Conservation (phyloP, 1,140 invertebrate genomes). For the Melanaphis sacchari region DNA sequence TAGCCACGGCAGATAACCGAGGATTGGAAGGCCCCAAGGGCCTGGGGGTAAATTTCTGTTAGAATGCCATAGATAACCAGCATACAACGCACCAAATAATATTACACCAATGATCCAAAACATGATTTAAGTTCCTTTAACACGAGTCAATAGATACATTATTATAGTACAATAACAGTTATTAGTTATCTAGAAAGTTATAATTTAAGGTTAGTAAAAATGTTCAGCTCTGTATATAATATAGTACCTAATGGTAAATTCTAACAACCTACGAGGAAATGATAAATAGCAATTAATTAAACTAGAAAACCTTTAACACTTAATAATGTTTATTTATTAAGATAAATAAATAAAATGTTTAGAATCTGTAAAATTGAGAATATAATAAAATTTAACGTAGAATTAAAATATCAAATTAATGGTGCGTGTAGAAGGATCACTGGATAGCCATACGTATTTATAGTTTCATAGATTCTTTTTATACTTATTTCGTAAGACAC, state of each 20-base stretch:
- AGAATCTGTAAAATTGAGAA: neutral
- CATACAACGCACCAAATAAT: neutral
- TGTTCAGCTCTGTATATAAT: neutral
- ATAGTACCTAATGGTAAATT: no score
- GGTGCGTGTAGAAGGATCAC: neutral
- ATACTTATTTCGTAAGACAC: neutral
- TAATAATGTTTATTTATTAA: neutral
- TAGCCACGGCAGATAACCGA: slow-evolving; percentile 81
- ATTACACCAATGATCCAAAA: slow-evolving; percentile 9
- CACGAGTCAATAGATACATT: neutral
- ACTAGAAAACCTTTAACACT: neutral
- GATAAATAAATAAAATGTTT: neutral
- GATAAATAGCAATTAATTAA: neutral
- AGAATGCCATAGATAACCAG: slow-evolving; percentile 6
- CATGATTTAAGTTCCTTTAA: neutral
- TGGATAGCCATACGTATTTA: neutral
- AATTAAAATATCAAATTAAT: neutral
- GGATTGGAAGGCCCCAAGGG: slow-evolving; percentile 76
- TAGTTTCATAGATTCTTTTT: neutral
- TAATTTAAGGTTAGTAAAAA: neutral
- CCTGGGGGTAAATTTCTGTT: slow-evolving; percentile 72
- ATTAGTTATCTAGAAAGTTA: neutral
- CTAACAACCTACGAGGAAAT: no score
- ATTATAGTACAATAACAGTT: neutral
- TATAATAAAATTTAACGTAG: neutral